Conservation (phyloP, 2,113 vertebrate species). For the Gadus chalcogrammus region DNA sequence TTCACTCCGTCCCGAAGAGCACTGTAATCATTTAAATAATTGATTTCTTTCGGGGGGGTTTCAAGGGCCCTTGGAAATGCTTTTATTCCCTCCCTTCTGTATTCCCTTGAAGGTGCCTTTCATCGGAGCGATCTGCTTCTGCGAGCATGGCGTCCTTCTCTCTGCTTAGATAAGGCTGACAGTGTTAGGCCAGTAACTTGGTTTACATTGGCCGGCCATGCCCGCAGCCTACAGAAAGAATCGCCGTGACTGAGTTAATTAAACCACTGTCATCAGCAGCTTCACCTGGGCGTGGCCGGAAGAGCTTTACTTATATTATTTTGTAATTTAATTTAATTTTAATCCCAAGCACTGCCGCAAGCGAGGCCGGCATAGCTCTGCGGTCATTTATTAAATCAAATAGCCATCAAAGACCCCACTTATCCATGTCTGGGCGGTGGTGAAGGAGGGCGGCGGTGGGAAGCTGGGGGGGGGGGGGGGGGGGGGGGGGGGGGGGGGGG, state of each 20-base stretch:
- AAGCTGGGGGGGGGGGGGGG: slow-evolving; percentile 6
- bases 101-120: no score
- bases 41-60: no score
- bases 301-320: neutral
- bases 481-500: slow-evolving; percentile 36
- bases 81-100: no score
- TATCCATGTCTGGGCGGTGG: slow-evolving; percentile 32
- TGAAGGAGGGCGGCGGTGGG: neutral
- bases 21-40: no score
- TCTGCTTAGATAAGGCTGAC: neutral
- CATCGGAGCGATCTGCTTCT: no score
- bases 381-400: slow-evolving; percentile 61
- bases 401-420: slow-evolving; percentile 61
- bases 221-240: slow-evolving; percentile 26
- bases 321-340: slow-evolving; percentile 11
- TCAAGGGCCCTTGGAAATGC: no score
- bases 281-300: slow-evolving; percentile 38
- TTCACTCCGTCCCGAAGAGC: no score
- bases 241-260: slow-evolving; percentile 41
- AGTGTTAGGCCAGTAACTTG: slow-evolving; percentile 19
- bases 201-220: slow-evolving; percentile 21
- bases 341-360: slow-evolving; percentile 33
- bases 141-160: no score
- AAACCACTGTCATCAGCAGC: slow-evolving; percentile 26
- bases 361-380: slow-evolving; percentile 37